phyloP scores from a whole-genome alignment of 2,113 vertebrate genomes.

The Forbesichthys agassizii region DNA sequence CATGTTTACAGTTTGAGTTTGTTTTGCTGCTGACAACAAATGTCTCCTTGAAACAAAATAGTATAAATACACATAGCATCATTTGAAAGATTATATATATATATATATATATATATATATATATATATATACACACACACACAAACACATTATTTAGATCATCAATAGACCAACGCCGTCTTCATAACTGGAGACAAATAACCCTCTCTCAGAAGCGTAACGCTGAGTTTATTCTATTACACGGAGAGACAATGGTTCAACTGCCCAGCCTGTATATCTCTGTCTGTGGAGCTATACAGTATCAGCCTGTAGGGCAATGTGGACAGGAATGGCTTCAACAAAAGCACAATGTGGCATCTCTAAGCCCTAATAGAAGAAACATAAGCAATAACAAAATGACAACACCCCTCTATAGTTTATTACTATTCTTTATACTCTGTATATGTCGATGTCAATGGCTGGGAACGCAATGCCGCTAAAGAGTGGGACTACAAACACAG shows the following conservation, averaged over 20 bases:
- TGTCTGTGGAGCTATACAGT: conserved; percentile 1
- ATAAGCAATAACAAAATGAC: conserved; percentile 19
- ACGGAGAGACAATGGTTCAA: neutral
- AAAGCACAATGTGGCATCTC: conserved; percentile 39
- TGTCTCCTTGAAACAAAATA: neutral
- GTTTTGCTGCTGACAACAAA: conserved; percentile 35
- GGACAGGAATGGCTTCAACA: conserved; percentile 51
- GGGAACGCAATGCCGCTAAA: conserved; percentile 35
- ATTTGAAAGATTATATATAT: neutral
- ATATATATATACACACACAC: too few species aligned
- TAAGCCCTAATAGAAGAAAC: conserved; percentile 32
- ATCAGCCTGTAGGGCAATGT: conserved; percentile 38
- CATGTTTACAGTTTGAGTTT: conserved; percentile 55
- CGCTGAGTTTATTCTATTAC: conserved; percentile 27
- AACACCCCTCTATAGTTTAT: conserved; percentile 32
- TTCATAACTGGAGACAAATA: neutral
- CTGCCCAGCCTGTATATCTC: neutral
- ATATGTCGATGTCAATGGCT: conserved; percentile 47
- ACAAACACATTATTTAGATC: too few species aligned
- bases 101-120: too few species aligned
- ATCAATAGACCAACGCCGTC: neutral
- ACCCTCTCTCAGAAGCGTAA: neutral
- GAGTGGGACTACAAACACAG: conserved; percentile 14
- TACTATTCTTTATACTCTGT: conserved; percentile 58
- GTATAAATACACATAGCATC: neutral